A percentile compares a stretch with the other conserved stretches of the same genome.
These are phyloP conservation scores for Tortrix viridana DNA, from an alignment of 2,888 invertebrate species.

Conservation along the genomic window DNA sequence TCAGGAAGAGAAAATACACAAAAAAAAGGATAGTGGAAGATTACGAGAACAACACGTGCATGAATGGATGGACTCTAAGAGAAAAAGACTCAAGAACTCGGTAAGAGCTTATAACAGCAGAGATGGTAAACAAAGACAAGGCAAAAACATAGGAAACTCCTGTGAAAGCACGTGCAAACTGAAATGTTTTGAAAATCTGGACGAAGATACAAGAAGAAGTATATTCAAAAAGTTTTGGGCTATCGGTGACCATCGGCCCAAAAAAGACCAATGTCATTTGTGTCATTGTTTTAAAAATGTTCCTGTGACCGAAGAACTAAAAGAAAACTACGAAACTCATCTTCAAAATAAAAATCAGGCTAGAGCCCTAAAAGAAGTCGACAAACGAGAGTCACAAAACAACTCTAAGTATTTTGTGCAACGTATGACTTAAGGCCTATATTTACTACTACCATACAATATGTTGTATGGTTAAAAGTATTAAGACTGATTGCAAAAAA, in stretches of 20 bases:
- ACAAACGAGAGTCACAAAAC: background rate
- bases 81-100: background rate
- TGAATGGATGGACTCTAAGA: background rate
- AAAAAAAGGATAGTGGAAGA: background rate
- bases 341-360: background rate
- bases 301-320: background rate
- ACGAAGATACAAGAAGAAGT: background rate
- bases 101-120: background rate
- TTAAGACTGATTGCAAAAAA: background rate
- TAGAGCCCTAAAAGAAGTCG: background rate
- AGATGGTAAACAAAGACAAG: background rate
- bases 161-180: background rate
- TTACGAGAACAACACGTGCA: background rate
- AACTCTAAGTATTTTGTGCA: background rate
- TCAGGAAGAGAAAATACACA: background rate
- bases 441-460: background rate
- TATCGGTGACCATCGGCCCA: background rate
- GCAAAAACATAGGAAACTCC: background rate
- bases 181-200: background rate
- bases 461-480: background rate
- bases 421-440: background rate
- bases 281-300: background rate
- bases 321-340: background rate
- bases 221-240: background rate
- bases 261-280: background rate